Conservation (phyloP, 1,140 invertebrate species). For the Aphelinus certus region DNA sequence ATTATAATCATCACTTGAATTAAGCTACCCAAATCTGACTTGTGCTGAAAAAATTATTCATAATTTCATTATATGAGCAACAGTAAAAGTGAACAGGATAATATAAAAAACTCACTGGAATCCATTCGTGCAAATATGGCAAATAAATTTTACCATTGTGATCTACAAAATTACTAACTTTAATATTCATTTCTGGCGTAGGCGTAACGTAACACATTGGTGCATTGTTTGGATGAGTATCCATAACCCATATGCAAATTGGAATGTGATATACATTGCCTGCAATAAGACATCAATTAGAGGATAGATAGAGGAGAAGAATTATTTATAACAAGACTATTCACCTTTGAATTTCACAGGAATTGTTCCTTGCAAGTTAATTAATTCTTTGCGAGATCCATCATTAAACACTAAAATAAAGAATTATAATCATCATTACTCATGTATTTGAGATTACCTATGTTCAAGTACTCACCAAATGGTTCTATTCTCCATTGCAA, state of each 20-base stretch:
- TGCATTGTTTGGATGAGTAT: conserved; percentile 95
- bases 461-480: conserved; percentile 69
- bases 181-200: conserved; percentile 94
- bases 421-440: not conserved
- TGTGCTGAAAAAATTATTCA: conserved; percentile 65
- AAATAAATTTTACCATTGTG: conserved; percentile 95
- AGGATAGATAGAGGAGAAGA: too few relatives aligned
- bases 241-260: conserved; percentile 94
- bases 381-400: conserved; percentile 82
- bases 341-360: conserved; percentile 90
- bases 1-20: conserved; percentile 92
- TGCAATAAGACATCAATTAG: conserved; percentile 52
- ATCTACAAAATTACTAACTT: conserved; percentile 93
- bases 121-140: conserved; percentile 97
- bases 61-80: not conserved
- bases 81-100: conserved; percentile 16
- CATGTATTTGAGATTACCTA: conserved; percentile 27
- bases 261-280: conserved; percentile 95
- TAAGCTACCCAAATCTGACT: conserved; percentile 84
- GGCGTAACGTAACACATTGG: conserved; percentile 99
- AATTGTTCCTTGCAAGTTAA: conserved; percentile 91
- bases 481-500: conserved; percentile 72
- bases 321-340: not conserved
- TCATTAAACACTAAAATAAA: conserved; percentile 85
- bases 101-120: conserved; percentile 71